Evolutionary conservation across 2,797 vertebrate genomes (phyloP).

Genomic region (Tapirus indicus): DNA sequence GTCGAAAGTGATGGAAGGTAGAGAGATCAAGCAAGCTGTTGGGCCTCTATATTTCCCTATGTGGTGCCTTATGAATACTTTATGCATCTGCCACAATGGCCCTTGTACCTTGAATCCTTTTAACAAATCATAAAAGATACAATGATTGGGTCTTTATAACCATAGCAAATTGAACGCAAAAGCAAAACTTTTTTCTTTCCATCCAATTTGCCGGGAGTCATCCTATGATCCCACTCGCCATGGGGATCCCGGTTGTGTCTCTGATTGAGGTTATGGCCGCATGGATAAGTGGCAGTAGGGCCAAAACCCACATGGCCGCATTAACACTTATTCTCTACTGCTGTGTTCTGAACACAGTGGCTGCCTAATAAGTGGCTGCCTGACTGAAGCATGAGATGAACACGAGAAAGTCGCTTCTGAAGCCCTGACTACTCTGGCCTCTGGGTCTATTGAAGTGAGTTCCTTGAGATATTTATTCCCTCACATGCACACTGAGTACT

Average conservation of each 20-base stretch:
- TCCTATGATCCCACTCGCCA: conserved; percentile 67
- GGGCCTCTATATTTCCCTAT: conserved; percentile 69
- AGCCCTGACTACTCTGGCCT: background rate
- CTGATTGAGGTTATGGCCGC: conserved; percentile 59
- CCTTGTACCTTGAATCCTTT: conserved; percentile 73
- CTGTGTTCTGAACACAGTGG: conserved; percentile 64
- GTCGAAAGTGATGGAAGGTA: conserved; percentile 40
- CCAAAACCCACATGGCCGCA: background rate
- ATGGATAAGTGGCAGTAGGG: conserved; percentile 41
- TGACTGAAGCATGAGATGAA: conserved; percentile 49
- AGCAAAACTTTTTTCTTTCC: conserved; percentile 17
- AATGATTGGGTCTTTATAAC: conserved; percentile 71
- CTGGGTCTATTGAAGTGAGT: conserved; percentile 35
- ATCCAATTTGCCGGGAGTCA: conserved; percentile 70
- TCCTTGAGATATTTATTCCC: conserved; percentile 53
- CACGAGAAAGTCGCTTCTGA: conserved; percentile 45
- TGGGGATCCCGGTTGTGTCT: conserved; percentile 35
- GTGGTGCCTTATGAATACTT: conserved; percentile 77
- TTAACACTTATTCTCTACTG: conserved; percentile 52
- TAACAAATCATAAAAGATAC: conserved; percentile 79
- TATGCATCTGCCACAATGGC: conserved; percentile 68
- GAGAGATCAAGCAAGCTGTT: conserved; percentile 71
- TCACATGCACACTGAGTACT: background rate
- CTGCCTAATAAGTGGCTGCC: conserved; percentile 45
- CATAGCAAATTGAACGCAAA: conserved; percentile 73